Conservation (phyloP, 2,797 vertebrate species). For the Chromobotia macracanthus region DNA sequence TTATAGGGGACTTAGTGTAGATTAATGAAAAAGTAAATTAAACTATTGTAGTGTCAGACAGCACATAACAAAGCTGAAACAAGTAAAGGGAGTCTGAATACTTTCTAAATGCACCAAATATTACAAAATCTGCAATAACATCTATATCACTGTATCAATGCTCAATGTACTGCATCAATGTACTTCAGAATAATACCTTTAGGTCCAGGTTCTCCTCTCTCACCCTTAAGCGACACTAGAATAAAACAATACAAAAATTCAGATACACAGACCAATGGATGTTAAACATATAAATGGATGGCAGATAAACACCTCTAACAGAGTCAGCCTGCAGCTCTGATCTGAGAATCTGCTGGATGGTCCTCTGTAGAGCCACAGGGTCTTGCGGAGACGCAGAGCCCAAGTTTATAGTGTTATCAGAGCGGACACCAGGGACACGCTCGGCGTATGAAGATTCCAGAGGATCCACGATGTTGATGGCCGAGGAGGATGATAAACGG, state of each 20-base stretch:
- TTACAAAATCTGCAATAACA: not conserved
- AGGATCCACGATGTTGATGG: conserved; percentile 61
- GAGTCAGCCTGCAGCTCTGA: conserved; percentile 79
- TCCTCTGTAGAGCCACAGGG: conserved; percentile 67
- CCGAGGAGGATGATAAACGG: conserved; percentile 50
- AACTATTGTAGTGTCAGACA: too few relatives aligned
- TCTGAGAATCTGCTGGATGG: conserved; percentile 81
- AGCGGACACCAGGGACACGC: conserved; percentile 55
- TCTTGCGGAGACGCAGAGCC: conserved; percentile 56
- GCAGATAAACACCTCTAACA: conserved; percentile 75
- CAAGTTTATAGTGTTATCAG: conserved; percentile 65
- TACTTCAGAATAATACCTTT: conserved; percentile 80
- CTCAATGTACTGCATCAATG: not conserved
- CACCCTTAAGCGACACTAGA: conserved; percentile 69
- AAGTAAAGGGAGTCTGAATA: too few relatives aligned
- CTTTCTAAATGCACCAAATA: too few relatives aligned
- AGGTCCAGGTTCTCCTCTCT: conserved; percentile 79
- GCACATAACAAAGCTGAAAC: too few relatives aligned
- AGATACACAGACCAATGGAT: not conserved
- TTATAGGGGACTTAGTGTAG: too few relatives aligned
- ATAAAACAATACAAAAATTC: conserved; percentile 2
- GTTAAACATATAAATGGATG: not conserved
- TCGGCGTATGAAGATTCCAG: conserved; percentile 59
- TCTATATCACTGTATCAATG: not conserved
- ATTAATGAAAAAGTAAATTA: too few relatives aligned